These are phyloP conservation scores for Protonemura montana DNA, from an alignment of 2,888 invertebrate genomes.

Conservation along the genomic window DNA sequence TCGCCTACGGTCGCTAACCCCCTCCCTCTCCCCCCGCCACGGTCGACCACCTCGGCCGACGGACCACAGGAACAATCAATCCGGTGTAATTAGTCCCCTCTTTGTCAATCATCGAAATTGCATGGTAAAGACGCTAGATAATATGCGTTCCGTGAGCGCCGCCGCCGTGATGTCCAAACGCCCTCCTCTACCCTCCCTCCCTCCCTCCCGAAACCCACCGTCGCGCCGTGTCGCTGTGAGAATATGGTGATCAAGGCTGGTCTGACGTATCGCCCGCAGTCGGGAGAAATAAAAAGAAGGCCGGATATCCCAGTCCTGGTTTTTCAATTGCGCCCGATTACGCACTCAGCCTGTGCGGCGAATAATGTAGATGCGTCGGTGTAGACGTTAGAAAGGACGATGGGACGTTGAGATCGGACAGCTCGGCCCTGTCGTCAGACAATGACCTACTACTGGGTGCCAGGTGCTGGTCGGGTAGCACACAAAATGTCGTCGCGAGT, in stretches of 20 bases:
- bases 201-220: neutral
- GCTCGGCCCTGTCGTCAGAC: neutral
- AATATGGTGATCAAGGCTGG: neutral
- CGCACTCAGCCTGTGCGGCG: neutral
- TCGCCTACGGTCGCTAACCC: neutral
- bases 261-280: neutral
- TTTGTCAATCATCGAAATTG: neutral
- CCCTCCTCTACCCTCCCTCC: neutral
- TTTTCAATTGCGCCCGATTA: neutral
- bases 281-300: neutral
- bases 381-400: neutral
- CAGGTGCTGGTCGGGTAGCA: neutral
- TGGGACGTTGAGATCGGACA: neutral
- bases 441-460: neutral
- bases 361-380: neutral
- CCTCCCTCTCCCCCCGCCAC: constrained; percentile 46
- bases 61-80: neutral
- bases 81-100: neutral
- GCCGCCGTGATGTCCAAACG: neutral
- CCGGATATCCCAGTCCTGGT: neutral
- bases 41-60: constrained; percentile 26
- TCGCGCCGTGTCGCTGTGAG: neutral
- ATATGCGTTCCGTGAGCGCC: neutral
- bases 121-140: neutral
- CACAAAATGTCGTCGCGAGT: neutral